phyloP scores from a whole-genome alignment of 2,797 vertebrate genomes.

The Bryconaethiops microstoma region DNA sequence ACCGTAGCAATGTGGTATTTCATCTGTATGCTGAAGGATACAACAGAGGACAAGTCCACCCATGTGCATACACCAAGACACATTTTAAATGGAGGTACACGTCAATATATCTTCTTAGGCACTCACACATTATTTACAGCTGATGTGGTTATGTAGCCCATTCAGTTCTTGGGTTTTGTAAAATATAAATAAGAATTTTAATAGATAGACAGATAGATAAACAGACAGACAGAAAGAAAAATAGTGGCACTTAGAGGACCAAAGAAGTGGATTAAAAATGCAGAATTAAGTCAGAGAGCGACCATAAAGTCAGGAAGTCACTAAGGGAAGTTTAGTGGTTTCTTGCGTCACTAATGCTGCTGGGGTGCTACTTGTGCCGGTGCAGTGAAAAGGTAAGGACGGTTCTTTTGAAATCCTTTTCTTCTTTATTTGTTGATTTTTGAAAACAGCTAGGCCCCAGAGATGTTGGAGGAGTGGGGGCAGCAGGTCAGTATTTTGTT shows the following conservation, averaged over 20 bases:
- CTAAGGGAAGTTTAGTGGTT: constrained; percentile 77
- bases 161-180: not conserved
- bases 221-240: not conserved
- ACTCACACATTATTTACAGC: not conserved
- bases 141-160: not conserved
- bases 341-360: constrained; percentile 78
- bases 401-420: constrained; percentile 14
- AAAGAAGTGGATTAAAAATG: constrained; percentile 42
- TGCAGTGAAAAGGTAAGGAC: constrained; percentile 78
- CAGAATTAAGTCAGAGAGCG: constrained; percentile 52
- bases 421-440: not conserved
- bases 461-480: not conserved
- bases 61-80: not conserved
- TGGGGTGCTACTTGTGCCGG: constrained; percentile 71
- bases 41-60: not conserved
- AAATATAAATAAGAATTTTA: not conserved
- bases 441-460: not conserved
- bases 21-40: not conserved
- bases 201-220: not conserved
- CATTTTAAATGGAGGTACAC: not conserved
- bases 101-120: not conserved
- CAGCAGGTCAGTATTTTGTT: not conserved
- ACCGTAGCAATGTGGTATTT: not conserved
- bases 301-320: constrained; percentile 79
- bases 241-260: not conserved